Conservation (phyloP, 2,888 invertebrate genomes). For the Drosophila hamatofila region DNA sequence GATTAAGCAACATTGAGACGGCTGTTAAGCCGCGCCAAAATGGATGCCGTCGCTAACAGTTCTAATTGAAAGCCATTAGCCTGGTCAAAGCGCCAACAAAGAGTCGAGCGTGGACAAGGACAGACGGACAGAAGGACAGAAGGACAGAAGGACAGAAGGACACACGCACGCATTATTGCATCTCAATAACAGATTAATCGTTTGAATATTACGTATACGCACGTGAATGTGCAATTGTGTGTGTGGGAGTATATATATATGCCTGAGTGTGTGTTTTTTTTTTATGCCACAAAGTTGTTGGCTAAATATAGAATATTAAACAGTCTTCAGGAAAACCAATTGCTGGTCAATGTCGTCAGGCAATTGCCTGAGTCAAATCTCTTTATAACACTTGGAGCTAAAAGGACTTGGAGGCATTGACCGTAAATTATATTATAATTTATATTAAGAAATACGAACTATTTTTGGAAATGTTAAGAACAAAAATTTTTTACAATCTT, state of each 20-base stretch:
- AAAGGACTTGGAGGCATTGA: no score
- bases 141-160: neutral
- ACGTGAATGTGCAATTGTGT: neutral
- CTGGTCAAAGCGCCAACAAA: slow-evolving; percentile 5
- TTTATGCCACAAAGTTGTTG: neutral
- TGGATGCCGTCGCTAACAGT: slow-evolving; percentile 31
- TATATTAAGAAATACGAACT: no score
- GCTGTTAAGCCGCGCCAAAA: slow-evolving; percentile 4
- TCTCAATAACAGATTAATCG: slow-evolving; percentile 41
- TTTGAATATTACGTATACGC: slow-evolving; percentile 40
- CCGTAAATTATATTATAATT: no score
- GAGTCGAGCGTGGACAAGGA: neutral
- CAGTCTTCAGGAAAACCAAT: neutral
- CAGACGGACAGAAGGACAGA: slow-evolving; percentile 1
- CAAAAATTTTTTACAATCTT: no score
- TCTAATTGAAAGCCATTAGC: slow-evolving; percentile 54
- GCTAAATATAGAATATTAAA: slow-evolving; percentile 25
- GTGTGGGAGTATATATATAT: no score
- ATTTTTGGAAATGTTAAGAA: no score
- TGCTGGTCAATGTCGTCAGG: slow-evolving; percentile 10
- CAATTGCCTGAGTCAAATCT: slow-evolving; percentile 14
- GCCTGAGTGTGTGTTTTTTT: neutral
- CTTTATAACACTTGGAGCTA: neutral
- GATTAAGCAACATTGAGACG: slow-evolving; percentile 27
- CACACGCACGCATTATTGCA: slow-evolving; percentile 4